Percentiles rank a stretch among this genome's conserved stretches.
Evolutionary conservation across 2,113 vertebrate species (phyloP).

Genomic region (rat (Rattus norvegicus)): GRCr8 NC_086032.1:8802501-8803000

Average conservation of each 20-base stretch:
- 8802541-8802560: neutral
- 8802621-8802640: too few species aligned
- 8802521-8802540: constrained; percentile 79
- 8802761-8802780: neutral
- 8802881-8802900: too few species aligned
- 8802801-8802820: neutral
- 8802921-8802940: too few species aligned
- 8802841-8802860: neutral
- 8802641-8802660: too few species aligned
- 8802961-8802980: too few species aligned
- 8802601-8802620: neutral
- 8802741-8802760: too few species aligned
- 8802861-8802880: too few species aligned
- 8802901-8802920: too few species aligned
- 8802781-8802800: neutral
- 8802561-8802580: neutral
- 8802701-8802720: neutral
- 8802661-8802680: neutral
- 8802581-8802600: too few species aligned
- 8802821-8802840: neutral
- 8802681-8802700: neutral
- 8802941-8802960: too few species aligned
- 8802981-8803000: neutral
- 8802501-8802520: constrained; percentile 83
- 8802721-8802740: neutral